These are phyloP conservation scores for Mythimna impura DNA, from an alignment of 2,888 invertebrate species.

Conservation along the genomic window DNA sequence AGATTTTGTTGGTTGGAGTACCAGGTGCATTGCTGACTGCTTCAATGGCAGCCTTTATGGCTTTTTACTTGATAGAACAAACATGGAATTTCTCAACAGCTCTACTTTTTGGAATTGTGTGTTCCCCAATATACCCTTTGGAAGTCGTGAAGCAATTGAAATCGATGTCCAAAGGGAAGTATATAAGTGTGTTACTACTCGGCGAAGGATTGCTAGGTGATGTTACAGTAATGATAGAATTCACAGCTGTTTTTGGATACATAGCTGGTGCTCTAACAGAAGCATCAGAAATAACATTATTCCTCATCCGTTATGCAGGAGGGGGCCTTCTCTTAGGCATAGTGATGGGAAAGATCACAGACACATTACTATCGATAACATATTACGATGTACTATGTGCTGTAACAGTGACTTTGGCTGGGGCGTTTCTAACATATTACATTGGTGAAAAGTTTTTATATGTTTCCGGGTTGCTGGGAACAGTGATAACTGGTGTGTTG, in stretches of 20 bases:
- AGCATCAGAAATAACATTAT: conserved; percentile 78
- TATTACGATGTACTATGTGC: conserved; percentile 83
- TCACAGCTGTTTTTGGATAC: conserved; percentile 81
- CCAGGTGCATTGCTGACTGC: conserved; percentile 81
- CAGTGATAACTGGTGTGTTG: conserved; percentile 81
- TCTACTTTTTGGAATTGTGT: conserved; percentile 81
- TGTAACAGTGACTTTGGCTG: conserved; percentile 80
- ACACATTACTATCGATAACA: conserved; percentile 78
- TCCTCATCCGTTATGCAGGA: conserved; percentile 80
- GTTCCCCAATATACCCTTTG: conserved; percentile 84
- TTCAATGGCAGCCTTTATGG: conserved; percentile 81
- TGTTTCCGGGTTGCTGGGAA: conserved; percentile 83
- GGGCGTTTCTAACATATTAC: conserved; percentile 83
- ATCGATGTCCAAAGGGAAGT: conserved; percentile 83
- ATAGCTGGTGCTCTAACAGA: conserved; percentile 77
- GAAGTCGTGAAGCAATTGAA: conserved; percentile 82
- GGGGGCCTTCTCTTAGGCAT: conserved; percentile 82
- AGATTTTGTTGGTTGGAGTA: conserved; percentile 81
- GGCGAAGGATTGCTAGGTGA: conserved; percentile 86
- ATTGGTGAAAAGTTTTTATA: conserved; percentile 85
- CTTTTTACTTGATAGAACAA: conserved; percentile 80
- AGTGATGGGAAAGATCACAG: conserved; percentile 81
- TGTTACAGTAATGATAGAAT: conserved; percentile 84
- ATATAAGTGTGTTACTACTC: conserved; percentile 80
- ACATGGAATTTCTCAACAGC: conserved; percentile 82